Conservation (phyloP, 2,888 invertebrate species). For the Cheilosia grossa region DNA sequence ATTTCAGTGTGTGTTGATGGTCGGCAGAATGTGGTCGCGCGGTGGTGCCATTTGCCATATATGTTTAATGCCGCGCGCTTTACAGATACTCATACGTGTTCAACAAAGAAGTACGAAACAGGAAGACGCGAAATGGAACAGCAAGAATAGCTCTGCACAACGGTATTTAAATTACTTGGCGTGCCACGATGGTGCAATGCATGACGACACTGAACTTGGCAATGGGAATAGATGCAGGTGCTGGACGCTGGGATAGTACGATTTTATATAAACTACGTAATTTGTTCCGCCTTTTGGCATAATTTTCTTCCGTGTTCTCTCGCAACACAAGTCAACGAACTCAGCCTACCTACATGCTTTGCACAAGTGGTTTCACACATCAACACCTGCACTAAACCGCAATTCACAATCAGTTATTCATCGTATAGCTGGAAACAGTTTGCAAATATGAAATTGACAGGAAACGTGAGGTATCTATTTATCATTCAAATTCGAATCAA, state of each 20-base stretch:
- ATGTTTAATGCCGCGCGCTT: conserved; percentile 59
- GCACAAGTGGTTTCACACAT: conserved; percentile 7
- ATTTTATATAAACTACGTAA: neutral
- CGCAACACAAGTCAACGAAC: conserved; percentile 40
- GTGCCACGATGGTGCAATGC: conserved; percentile 12
- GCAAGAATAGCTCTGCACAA: conserved; percentile 12
- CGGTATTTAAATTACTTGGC: conserved; percentile 20
- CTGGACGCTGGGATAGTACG: neutral
- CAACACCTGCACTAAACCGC: conserved; percentile 16
- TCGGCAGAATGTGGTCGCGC: conserved; percentile 48
- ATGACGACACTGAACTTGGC: conserved; percentile 55
- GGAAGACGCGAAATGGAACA: conserved; percentile 42
- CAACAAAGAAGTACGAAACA: conserved; percentile 27
- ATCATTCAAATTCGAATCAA: conserved; percentile 57
- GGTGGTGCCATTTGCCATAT: conserved; percentile 46
- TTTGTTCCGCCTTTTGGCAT: neutral
- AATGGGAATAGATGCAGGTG: conserved; percentile 37
- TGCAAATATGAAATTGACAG: conserved; percentile 37
- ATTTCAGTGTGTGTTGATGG: conserved; percentile 53
- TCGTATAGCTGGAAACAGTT: conserved; percentile 37
- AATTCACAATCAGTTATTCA: conserved; percentile 57
- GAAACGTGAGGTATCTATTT: conserved; percentile 49
- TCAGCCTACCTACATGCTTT: neutral
- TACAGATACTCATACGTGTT: conserved; percentile 30
- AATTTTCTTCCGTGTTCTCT: conserved; percentile 32